These are phyloP conservation scores for Drosophila pallidifrons DNA, from an alignment of 1,140 invertebrate species.

Conservation along the genomic window DNA sequence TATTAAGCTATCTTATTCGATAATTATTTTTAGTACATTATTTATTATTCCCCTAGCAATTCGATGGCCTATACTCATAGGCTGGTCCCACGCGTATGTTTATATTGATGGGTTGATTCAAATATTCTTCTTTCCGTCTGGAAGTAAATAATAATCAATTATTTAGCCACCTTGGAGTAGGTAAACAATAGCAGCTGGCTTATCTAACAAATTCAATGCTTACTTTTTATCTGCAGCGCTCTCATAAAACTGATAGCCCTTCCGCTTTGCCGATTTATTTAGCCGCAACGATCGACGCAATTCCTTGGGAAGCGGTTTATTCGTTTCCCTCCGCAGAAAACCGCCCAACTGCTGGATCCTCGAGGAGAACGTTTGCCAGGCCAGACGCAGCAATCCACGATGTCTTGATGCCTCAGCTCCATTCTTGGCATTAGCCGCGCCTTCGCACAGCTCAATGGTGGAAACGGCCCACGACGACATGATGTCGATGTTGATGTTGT, in stretches of 20 bases:
- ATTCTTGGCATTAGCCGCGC: not conserved
- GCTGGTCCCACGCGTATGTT: slow-evolving; percentile 68
- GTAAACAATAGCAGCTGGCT: slow-evolving; percentile 49
- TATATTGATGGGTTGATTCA: slow-evolving; percentile 62
- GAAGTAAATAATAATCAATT: slow-evolving; percentile 11
- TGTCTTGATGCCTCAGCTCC: slow-evolving; percentile 23
- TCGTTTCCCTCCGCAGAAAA: slow-evolving; percentile 61
- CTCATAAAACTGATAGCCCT: slow-evolving; percentile 85
- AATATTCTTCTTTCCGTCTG: slow-evolving; percentile 57
- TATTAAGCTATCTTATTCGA: not conserved
- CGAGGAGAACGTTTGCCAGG: slow-evolving; percentile 60
- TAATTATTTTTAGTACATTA: too few relatives aligned
- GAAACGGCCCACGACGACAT: slow-evolving; percentile 72
- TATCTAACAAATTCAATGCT: slow-evolving; percentile 49
- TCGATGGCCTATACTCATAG: slow-evolving; percentile 59
- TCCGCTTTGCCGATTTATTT: slow-evolving; percentile 84
- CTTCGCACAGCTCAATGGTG: slow-evolving; percentile 52
- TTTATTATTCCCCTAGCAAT: slow-evolving; percentile 19
- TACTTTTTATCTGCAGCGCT: slow-evolving; percentile 87
- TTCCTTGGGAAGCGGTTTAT: slow-evolving; percentile 76
- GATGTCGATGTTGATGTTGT: slow-evolving; percentile 29
- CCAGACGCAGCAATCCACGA: slow-evolving; percentile 44
- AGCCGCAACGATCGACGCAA: slow-evolving; percentile 73
- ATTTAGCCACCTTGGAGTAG: slow-evolving; percentile 2
- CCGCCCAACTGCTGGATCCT: slow-evolving; percentile 54